Evolutionary conservation across 2,888 invertebrate genomes (phyloP).

Genomic region (Chymomyza amoena): DNA sequence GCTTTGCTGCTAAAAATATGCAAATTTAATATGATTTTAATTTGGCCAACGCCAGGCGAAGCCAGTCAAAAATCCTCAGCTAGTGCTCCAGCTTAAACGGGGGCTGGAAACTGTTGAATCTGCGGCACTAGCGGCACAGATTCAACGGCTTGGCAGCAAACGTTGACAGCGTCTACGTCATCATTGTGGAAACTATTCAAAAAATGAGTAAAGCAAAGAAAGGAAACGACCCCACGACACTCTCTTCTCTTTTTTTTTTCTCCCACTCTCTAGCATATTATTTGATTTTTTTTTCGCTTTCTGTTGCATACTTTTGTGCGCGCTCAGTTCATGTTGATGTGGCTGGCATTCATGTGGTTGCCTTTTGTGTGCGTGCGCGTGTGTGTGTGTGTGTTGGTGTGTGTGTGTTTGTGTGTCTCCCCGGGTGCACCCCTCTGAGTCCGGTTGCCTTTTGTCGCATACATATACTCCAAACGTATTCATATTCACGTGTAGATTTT

Average conservation of each 20-base stretch:
- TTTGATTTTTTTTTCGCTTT: neutral
- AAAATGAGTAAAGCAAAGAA: neutral
- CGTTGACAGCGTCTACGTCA: neutral
- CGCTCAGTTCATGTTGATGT: neutral
- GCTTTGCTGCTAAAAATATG: slow-evolving; percentile 61
- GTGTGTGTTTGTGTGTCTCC: slow-evolving; percentile 30
- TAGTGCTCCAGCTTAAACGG: neutral
- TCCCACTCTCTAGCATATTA: neutral
- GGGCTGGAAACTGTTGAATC: slow-evolving; percentile 1
- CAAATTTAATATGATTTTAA: slow-evolving; percentile 75
- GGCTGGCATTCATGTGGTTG: neutral
- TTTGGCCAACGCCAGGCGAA: slow-evolving; percentile 54
- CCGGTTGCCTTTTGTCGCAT: slow-evolving; percentile 9
- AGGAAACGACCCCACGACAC: neutral
- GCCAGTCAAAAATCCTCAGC: neutral
- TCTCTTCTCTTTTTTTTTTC: neutral
- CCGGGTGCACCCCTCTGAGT: slow-evolving; percentile 16
- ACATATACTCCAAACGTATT: slow-evolving; percentile 26
- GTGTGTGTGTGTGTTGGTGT: slow-evolving; percentile 13
- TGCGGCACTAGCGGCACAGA: neutral
- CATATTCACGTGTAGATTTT: slow-evolving; percentile 68
- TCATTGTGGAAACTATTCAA: slow-evolving; percentile 1
- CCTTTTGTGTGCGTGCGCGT: slow-evolving; percentile 3
- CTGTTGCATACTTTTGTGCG: slow-evolving; percentile 9
- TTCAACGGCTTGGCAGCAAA: neutral